Conservation (phyloP, 2,113 vertebrate genomes). For the Chitala chitala region DNA sequence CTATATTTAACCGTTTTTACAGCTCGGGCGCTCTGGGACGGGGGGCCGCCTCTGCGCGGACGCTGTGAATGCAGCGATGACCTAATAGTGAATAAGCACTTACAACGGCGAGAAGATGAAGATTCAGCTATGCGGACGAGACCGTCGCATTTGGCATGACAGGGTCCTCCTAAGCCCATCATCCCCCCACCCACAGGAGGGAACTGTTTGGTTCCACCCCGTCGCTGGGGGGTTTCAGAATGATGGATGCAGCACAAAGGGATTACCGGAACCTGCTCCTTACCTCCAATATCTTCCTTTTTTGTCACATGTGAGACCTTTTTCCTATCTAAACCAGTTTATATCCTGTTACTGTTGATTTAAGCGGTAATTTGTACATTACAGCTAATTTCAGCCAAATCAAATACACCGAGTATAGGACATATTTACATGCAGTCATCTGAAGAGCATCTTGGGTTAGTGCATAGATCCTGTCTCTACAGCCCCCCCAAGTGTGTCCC, state of each 20-base stretch:
- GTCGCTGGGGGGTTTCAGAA: slow-evolving; percentile 49
- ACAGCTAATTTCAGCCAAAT: no score
- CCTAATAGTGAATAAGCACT: slow-evolving; percentile 60
- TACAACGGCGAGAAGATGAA: slow-evolving; percentile 37
- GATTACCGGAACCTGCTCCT: background rate
- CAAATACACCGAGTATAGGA: no score
- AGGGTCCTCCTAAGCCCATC: slow-evolving; percentile 53
- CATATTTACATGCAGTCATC: no score
- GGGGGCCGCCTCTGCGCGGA: background rate
- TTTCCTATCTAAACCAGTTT: background rate
- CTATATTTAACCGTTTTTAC: slow-evolving; percentile 63
- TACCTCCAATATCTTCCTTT: background rate
- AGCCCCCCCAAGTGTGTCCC: no score
- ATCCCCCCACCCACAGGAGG: slow-evolving; percentile 54
- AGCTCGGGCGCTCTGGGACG: slow-evolving; percentile 52
- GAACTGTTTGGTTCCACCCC: slow-evolving; percentile 40
- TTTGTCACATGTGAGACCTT: background rate
- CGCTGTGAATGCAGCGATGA: background rate
- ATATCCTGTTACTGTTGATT: no score
- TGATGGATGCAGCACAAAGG: slow-evolving; percentile 49
- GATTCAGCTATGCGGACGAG: slow-evolving; percentile 55
- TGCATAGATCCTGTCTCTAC: no score
- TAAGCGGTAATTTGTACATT: no score
- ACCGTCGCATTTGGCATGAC: slow-evolving; percentile 57
- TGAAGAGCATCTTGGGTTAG: no score